Evolutionary conservation across 2,113 vertebrate species (phyloP), one percentile per base, ranked within the genome.

Genomic region (Xiphophorus couchianus): DNA sequence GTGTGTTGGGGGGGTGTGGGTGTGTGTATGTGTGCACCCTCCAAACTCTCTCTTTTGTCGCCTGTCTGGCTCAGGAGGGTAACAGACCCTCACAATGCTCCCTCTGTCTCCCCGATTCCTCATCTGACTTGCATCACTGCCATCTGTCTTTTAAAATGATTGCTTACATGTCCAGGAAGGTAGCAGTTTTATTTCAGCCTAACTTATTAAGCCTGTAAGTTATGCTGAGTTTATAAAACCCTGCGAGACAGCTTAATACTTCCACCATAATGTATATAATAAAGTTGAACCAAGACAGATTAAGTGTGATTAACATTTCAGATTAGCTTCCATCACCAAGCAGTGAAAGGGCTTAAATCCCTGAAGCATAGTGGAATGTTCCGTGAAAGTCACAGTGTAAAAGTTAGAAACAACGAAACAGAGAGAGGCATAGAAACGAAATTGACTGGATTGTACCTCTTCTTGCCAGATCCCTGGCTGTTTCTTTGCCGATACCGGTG

Each of bases 401-500:
- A 73, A 70, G 30, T 76, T 15, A 54, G 11, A 62, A 28, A 48
- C 61, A 62, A 48, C 1, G 3, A 19, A 48, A 1, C 27, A 22
- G 22, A 66, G 11, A 19, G 15, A 33, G 67, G 64, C 13, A 33
- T 3, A 35, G 4, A 25, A 65, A 42, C 44, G 22, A 68, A 64
- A 66, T 19, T 61, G 27, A 68, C 25, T 48, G 67, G 64, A 42
- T 35, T 8, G 28, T 91, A 94, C 94, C 95, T 95, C 95, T 92
- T 80, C 85, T 90, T 29, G 94, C 94, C 76, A 95, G 82, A 74
- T 95, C 94, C 39, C 86, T 89, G 39, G 94, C 90, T 0, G 94
- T 94, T 81, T 95, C 94, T 77, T 95, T 95, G 69, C 95, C 95
- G 58, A 95, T 95, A 19, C 95, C 95, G 30, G 93, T 94, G 88